Percentiles rank a stretch among this genome's conserved stretches.
These are phyloP conservation scores for Caenorhabditis sp. DNA, from an alignment of 2,888 invertebrate genomes.

Conservation along the genomic window DNA sequence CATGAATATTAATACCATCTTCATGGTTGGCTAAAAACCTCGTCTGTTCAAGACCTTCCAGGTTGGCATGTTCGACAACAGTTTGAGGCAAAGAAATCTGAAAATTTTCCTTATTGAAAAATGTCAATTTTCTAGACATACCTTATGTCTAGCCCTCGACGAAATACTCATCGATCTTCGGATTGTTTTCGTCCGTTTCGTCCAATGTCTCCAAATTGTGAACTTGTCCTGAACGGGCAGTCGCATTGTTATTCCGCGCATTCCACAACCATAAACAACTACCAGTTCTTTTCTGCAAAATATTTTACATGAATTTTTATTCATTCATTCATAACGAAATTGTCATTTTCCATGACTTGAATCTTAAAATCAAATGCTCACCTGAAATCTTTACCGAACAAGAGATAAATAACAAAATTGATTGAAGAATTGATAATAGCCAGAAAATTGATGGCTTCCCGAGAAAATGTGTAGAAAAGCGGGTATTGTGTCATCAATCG, in stretches of 20 bases:
- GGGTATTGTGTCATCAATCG: slow-evolving; percentile 45
- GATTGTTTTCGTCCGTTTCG: slow-evolving; percentile 40
- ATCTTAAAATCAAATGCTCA: slow-evolving; percentile 12
- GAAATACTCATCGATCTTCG: slow-evolving; percentile 27
- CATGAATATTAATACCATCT: slow-evolving; percentile 25
- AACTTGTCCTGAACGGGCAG: slow-evolving; percentile 62
- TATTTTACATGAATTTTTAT: neutral
- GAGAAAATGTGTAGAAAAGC: slow-evolving; percentile 63
- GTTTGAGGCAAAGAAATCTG: slow-evolving; percentile 35
- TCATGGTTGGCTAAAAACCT: slow-evolving; percentile 38
- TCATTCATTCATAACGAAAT: too few species aligned
- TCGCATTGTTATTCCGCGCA: slow-evolving; percentile 53
- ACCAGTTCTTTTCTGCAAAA: slow-evolving; percentile 61
- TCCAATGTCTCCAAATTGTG: slow-evolving; percentile 49
- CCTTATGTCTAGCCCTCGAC: slow-evolving; percentile 22
- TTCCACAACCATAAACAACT: slow-evolving; percentile 63
- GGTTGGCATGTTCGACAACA: slow-evolving; percentile 17
- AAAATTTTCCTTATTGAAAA: neutral
- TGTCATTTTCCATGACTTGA: too few species aligned
- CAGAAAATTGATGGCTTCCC: slow-evolving; percentile 81
- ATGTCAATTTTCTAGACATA: neutral
- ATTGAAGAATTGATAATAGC: slow-evolving; percentile 96
- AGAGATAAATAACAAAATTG: slow-evolving; percentile 96
- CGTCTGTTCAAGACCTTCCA: slow-evolving; percentile 45
- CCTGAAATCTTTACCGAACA: slow-evolving; percentile 86